Conservation (phyloP, 1,140 invertebrate species). For the Batillaria attramentaria region DNA sequence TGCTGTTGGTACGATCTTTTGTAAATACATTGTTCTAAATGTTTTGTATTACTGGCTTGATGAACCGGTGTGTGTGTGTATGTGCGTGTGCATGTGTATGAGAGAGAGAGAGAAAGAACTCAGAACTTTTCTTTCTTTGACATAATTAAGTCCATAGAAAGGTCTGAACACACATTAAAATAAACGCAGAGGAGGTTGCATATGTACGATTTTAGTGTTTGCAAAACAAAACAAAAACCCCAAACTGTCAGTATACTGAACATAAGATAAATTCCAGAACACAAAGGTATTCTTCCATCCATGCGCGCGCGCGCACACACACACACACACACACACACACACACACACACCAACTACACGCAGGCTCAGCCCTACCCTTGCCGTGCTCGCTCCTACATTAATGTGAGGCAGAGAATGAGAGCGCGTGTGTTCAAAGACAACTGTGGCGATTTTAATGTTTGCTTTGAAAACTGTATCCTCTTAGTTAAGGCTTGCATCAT, state of each 20-base stretch:
- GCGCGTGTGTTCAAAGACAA: no score
- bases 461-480: no score
- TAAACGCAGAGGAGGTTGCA: background rate
- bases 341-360: background rate
- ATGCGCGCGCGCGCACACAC: background rate
- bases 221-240: no score
- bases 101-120: background rate
- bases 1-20: background rate
- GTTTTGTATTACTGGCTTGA: background rate
- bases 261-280: background rate
- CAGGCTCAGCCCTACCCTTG: no score
- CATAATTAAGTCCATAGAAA: background rate
- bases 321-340: slow-evolving; percentile 18
- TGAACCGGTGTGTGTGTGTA: background rate
- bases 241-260: no score
- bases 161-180: background rate
- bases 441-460: no score
- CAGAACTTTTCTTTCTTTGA: background rate
- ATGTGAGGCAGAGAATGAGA: no score
- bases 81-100: background rate
- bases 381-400: no score
- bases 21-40: background rate
- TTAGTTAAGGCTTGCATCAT: no score
- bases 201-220: no score
- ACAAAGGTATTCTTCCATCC: background rate